phyloP scores from a whole-genome alignment of 2,797 vertebrate genomes.

The Triplophysa bombifrons region DNA sequence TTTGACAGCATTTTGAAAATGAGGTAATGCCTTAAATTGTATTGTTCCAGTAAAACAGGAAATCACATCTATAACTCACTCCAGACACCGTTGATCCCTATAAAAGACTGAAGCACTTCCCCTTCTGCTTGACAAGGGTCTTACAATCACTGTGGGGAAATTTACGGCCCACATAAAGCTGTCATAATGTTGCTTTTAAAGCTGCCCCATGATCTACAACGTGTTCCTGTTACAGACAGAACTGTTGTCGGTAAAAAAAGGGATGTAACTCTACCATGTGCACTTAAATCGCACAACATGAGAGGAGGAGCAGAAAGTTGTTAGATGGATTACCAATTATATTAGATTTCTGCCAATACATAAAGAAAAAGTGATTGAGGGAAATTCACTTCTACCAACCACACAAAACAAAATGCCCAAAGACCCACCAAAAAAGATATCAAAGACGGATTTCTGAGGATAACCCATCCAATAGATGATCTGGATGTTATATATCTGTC shows the following conservation, averaged over 20 bases:
- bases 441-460: too few relatives aligned
- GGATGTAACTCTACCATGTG: background rate
- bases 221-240: conserved; percentile 21
- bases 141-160: conserved; percentile 8
- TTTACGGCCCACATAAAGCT: conserved; percentile 16
- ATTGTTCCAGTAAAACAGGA: background rate
- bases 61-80: background rate
- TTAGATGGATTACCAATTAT: too few relatives aligned
- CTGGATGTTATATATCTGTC: too few relatives aligned
- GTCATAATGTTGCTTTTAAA: conserved; percentile 17
- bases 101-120: conserved; percentile 4
- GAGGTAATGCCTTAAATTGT: background rate
- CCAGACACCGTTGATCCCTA: conserved; percentile 10
- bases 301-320: background rate
- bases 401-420: too few relatives aligned
- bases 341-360: too few relatives aligned
- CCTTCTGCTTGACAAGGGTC: background rate
- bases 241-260: background rate
- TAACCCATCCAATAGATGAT: too few relatives aligned
- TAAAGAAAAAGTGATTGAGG: too few relatives aligned
- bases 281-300: too few relatives aligned
- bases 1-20: background rate
- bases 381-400: too few relatives aligned
- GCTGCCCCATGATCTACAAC: conserved; percentile 6
- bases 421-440: too few relatives aligned